phyloP scores from a whole-genome alignment of 1,140 invertebrate species.

The Cyphomyrmex costatus region DNA sequence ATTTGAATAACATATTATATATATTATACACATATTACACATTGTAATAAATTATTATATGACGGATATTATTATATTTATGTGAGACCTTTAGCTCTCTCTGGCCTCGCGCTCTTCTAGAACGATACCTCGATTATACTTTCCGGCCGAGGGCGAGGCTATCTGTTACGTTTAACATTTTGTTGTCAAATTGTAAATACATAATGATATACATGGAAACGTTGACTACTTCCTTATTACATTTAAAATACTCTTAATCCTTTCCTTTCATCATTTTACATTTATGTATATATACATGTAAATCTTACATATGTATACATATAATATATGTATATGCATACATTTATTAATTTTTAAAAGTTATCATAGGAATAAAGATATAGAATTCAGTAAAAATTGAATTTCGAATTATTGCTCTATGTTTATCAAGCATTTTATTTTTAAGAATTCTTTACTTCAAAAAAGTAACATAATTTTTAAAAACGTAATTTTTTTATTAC shows the following conservation, averaged over 20 bases:
- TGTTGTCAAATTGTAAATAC: slow-evolving; percentile 84
- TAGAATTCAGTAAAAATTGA: neutral
- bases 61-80: slow-evolving; percentile 78
- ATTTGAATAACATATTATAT: slow-evolving; percentile 76
- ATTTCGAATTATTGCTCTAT: too few species aligned
- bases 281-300: neutral
- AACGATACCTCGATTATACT: slow-evolving; percentile 67
- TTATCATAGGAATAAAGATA: neutral
- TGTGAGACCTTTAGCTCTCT: slow-evolving; percentile 74
- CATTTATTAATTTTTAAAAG: neutral
- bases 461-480: too few species aligned
- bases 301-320: too few species aligned
- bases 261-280: neutral
- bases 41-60: slow-evolving; percentile 80
- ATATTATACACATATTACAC: slow-evolving; percentile 70
- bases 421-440: too few species aligned
- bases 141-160: slow-evolving; percentile 74
- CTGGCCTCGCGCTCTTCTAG: slow-evolving; percentile 72
- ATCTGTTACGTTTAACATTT: slow-evolving; percentile 80
- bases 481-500: too few species aligned
- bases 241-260: too few species aligned
- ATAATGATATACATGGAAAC: slow-evolving; percentile 82
- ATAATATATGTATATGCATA: too few species aligned
- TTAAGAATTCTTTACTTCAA: too few species aligned
- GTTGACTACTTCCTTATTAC: slow-evolving; percentile 48